phyloP scores from a whole-genome alignment of 2,888 invertebrate genomes.

The Alloplasta piceator region DNA sequence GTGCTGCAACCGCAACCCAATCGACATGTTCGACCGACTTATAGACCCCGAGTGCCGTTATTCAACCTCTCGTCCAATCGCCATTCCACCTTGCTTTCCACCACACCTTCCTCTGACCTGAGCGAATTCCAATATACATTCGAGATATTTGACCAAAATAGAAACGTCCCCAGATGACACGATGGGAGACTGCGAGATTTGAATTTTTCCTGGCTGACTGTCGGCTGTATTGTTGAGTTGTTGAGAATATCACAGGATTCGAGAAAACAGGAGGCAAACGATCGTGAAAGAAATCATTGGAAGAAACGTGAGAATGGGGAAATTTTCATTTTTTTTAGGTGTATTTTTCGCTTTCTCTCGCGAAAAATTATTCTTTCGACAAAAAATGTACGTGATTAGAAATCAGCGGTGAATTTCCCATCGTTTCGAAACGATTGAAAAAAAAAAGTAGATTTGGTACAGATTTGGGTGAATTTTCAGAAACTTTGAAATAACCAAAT shows the following conservation, averaged over 20 bases:
- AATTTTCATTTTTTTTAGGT: no score
- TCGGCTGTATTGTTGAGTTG: not conserved
- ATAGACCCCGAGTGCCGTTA: slow-evolving; percentile 32
- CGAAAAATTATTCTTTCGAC: not conserved
- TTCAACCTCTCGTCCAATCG: slow-evolving; percentile 52
- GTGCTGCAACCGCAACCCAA: slow-evolving; percentile 19
- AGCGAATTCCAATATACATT: slow-evolving; percentile 76
- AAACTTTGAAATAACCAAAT: no score
- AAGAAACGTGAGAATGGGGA: no score
- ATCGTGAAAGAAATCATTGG: no score
- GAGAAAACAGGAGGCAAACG: no score
- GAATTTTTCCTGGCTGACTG: slow-evolving; percentile 70
- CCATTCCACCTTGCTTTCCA: slow-evolving; percentile 32
- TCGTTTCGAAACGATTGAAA: no score
- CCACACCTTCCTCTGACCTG: slow-evolving; percentile 61
- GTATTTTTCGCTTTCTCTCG: slow-evolving; percentile 63
- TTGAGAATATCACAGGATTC: slow-evolving; percentile 4
- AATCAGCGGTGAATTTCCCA: no score
- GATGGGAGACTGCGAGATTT: slow-evolving; percentile 69
- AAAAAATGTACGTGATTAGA: no score
- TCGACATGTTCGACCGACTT: slow-evolving; percentile 28
- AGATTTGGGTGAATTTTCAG: no score
- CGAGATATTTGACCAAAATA: slow-evolving; percentile 71
- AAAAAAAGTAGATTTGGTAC: no score
- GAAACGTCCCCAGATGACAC: slow-evolving; percentile 63